Evolutionary conservation across 2,888 invertebrate genomes (phyloP).

Genomic region (Monoplex corrugatus): DNA sequence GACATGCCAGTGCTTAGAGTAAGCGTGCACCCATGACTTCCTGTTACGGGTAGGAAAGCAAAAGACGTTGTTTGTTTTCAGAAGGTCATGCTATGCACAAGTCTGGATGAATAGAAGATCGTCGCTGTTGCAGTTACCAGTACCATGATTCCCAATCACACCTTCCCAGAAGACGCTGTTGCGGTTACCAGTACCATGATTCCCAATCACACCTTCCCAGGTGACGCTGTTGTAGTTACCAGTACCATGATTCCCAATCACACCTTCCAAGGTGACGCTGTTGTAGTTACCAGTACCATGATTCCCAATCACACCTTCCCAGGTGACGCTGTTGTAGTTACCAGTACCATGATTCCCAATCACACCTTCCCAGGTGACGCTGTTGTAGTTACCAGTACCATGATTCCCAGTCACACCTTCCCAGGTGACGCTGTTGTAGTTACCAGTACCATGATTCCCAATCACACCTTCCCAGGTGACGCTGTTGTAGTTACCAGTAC

Average conservation of each 20-base stretch:
- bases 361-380: no score
- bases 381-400: no score
- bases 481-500: no score
- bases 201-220: conserved; percentile 31
- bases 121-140: conserved; percentile 35
- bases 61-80: conserved; percentile 36
- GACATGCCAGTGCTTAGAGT: conserved; percentile 47
- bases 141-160: conserved; percentile 12
- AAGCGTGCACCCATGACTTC: conserved; percentile 47
- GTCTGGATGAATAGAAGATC: conserved; percentile 16
- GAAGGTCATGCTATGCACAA: conserved; percentile 40
- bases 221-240: conserved; percentile 20
- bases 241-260: conserved; percentile 34
- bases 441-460: no score
- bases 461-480: no score
- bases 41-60: conserved; percentile 27
- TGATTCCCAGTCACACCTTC: no score
- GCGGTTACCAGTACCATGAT: conserved; percentile 27
- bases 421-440: no score
- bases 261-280: conserved; percentile 25
- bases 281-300: no score
- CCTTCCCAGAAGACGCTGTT: conserved; percentile 6
- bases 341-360: no score
- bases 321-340: no score
- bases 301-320: no score